A percentile compares a stretch with the other conserved stretches of the same genome.
These are phyloP conservation scores for Antechinus flavipes DNA, from an alignment of 2,113 vertebrate species.

Conservation along the genomic window DNA sequence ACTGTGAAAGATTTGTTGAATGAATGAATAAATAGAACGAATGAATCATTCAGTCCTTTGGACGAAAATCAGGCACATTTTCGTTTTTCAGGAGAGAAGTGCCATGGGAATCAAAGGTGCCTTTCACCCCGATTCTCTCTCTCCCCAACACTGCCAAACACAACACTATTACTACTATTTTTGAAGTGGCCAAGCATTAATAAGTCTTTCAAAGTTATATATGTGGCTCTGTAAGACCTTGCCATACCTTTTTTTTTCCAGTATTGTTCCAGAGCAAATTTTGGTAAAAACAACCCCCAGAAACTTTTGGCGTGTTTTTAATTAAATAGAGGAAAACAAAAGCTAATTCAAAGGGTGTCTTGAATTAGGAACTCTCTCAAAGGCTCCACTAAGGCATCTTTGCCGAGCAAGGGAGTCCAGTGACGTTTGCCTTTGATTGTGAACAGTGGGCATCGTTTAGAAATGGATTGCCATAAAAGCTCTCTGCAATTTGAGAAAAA, in stretches of 20 bases:
- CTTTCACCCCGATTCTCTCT: not conserved
- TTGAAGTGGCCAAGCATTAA: not conserved
- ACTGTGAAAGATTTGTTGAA: not conserved
- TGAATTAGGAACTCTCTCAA: not conserved
- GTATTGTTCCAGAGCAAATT: not conserved
- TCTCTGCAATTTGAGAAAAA: not conserved
- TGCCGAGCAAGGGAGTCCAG: not conserved
- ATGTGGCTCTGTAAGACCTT: not conserved
- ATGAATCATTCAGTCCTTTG: slow-evolving; percentile 2
- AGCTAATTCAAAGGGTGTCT: not conserved
- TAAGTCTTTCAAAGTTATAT: not conserved
- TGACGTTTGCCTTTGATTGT: not conserved
- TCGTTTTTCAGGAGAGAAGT: not conserved
- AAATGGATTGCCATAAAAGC: not conserved
- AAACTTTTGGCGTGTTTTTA: not conserved
- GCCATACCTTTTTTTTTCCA: not conserved
- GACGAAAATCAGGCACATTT: not conserved
- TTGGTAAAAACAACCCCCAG: not conserved
- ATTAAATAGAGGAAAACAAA: not conserved
- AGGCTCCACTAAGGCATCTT: not conserved
- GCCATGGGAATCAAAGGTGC: not conserved
- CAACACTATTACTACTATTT: not conserved
- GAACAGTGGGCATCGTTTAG: not conserved
- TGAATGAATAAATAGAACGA: slow-evolving; percentile 3
- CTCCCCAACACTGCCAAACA: not conserved